Percentiles rank a stretch among this genome's conserved stretches.
These are phyloP conservation scores for Calidris pugnax DNA, from an alignment of 2,113 vertebrate genomes.

Conservation along the genomic window DNA sequence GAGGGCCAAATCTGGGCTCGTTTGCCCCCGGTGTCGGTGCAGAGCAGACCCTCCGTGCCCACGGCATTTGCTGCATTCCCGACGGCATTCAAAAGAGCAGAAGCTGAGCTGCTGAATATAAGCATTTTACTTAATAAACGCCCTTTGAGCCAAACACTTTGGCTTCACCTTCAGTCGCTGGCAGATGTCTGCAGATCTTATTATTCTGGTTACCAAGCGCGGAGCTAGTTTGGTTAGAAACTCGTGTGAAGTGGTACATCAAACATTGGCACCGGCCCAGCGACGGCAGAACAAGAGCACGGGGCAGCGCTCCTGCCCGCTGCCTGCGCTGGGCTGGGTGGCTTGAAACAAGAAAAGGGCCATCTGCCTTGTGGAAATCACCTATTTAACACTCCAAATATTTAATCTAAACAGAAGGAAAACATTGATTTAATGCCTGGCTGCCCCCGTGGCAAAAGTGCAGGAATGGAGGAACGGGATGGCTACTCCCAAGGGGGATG, in stretches of 20 bases:
- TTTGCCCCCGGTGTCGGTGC: background rate
- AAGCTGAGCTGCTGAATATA: background rate
- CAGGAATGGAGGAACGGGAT: background rate
- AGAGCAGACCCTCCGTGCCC: background rate
- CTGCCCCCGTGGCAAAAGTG: background rate
- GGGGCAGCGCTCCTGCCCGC: background rate
- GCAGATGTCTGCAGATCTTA: constrained; percentile 47
- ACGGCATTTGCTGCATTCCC: background rate
- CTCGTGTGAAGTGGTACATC: constrained; percentile 72
- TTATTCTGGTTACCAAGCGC: constrained; percentile 56
- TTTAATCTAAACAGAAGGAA: background rate
- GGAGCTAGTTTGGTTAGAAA: constrained; percentile 65
- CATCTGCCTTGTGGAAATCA: constrained; percentile 54
- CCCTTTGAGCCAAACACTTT: background rate
- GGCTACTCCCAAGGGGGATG: background rate
- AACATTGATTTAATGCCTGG: background rate
- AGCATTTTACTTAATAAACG: background rate
- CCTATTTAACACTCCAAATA: background rate
- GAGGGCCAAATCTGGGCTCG: background rate
- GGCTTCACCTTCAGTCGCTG: constrained; percentile 28
- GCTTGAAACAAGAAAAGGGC: background rate
- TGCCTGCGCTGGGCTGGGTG: constrained; percentile 19
- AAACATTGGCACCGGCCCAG: constrained; percentile 71
- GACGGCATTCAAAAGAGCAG: background rate
- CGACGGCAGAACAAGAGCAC: background rate